Percentiles rank a stretch among this genome's conserved stretches.
phyloP scores from a whole-genome alignment of 2,113 vertebrate genomes.

The human (Homo sapiens) region GRCh38 chr15:77704001-77704500 shows the following conservation, averaged over 20 bases:
- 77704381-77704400: neutral
- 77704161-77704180: neutral
- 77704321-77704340: neutral
- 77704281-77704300: neutral
- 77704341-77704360: neutral
- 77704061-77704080: neutral
- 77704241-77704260: neutral
- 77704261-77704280: neutral
- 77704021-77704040: neutral
- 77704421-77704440: neutral
- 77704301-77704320: neutral
- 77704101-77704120: neutral
- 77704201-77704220: neutral
- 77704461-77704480: too few relatives aligned
- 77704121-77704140: accelerated
- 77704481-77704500: too few relatives aligned
- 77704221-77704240: neutral
- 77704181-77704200: neutral
- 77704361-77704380: neutral
- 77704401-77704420: neutral
- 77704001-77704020: neutral
- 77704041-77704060: neutral
- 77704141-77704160: neutral
- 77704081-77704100: neutral
- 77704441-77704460: neutral